A percentile compares a stretch with the other conserved stretches of the same genome.
Conservation (phyloP, 2,888 invertebrate species). For the Heliconius sara region DNA sequence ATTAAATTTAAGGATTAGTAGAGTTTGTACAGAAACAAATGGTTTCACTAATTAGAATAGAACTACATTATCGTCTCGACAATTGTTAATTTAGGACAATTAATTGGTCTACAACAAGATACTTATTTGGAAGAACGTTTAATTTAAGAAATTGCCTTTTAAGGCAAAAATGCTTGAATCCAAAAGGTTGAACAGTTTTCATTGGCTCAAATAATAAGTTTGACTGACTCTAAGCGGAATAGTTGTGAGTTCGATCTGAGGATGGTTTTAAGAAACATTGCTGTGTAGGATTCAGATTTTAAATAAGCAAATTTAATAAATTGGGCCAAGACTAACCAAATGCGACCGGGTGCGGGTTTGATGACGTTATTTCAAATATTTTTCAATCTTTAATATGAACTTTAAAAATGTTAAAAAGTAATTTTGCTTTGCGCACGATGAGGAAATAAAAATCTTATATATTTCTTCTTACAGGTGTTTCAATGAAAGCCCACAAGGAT, state of each 20-base stretch:
- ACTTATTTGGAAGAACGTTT: neutral
- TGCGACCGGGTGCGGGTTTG: too few species aligned
- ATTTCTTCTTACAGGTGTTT: slow-evolving; percentile 81
- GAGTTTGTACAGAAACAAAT: neutral
- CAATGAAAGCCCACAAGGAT: slow-evolving; percentile 85
- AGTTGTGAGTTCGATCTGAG: neutral
- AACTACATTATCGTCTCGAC: slow-evolving; percentile 5
- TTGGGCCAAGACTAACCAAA: too few species aligned
- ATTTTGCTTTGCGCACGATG: neutral
- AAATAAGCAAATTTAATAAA: too few species aligned
- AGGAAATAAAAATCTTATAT: neutral
- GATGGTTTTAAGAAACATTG: too few species aligned
- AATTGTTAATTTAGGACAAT: neutral
- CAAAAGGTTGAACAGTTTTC: neutral
- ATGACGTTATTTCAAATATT: too few species aligned
- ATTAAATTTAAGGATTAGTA: neutral
- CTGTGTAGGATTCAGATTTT: too few species aligned
- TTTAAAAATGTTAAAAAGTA: neutral
- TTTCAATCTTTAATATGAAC: neutral
- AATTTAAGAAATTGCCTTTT: neutral
- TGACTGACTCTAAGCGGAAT: neutral
- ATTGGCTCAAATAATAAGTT: neutral
- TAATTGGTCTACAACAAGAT: neutral
- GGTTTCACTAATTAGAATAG: slow-evolving; percentile 2
- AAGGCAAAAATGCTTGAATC: neutral